Conservation (phyloP, 2,888 invertebrate genomes). For the Cerceris ruficornis region DNA sequence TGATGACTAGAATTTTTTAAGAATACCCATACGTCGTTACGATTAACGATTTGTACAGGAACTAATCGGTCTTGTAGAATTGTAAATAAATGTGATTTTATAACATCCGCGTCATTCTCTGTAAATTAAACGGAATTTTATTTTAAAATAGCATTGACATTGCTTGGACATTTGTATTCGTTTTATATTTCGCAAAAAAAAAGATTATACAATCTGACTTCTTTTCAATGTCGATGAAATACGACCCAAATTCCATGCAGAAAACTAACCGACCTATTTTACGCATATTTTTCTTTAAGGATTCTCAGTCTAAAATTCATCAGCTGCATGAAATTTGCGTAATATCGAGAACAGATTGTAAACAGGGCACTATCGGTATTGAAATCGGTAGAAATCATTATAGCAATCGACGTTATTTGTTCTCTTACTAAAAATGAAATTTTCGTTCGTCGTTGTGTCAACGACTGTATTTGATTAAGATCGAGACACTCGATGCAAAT, state of each 20-base stretch:
- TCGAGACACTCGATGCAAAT: constrained; percentile 12
- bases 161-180: constrained; percentile 4
- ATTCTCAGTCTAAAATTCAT: not conserved
- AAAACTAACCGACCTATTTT: constrained; percentile 14
- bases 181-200: not conserved
- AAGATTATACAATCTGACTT: too few relatives aligned
- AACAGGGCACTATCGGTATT: constrained; percentile 3
- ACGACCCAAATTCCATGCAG: constrained; percentile 10
- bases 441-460: constrained; percentile 19
- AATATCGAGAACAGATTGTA: constrained; percentile 5
- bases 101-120: constrained; percentile 65
- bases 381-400: not conserved
- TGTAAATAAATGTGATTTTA: constrained; percentile 82
- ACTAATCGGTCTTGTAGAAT: constrained; percentile 75
- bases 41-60: constrained; percentile 76
- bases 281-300: not conserved
- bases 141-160: constrained; percentile 32
- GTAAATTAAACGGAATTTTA: constrained; percentile 42
- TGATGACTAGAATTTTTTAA: constrained; percentile 71
- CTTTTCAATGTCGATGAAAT: not conserved
- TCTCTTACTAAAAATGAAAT: constrained; percentile 10
- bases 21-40: constrained; percentile 64
- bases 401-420: constrained; percentile 26
- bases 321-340: not conserved
- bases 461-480: constrained; percentile 32